phyloP scores from a whole-genome alignment of 2,888 invertebrate genomes.

The Cephus spinipes region DNA sequence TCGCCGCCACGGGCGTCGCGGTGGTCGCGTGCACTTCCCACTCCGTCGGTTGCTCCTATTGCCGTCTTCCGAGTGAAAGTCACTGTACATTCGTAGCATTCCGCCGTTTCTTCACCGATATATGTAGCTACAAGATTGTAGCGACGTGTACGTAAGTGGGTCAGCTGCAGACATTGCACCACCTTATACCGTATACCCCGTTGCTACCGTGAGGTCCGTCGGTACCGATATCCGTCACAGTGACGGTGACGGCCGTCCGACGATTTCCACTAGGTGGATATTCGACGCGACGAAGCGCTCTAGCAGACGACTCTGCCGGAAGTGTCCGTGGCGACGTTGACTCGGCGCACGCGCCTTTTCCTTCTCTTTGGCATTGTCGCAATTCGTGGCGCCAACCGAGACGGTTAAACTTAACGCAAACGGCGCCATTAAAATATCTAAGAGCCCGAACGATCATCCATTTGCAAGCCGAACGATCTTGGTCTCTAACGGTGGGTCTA shows the following conservation, averaged over 20 bases:
- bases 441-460: neutral
- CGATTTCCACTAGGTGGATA: neutral
- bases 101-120: slow-evolving; percentile 56
- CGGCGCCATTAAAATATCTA: slow-evolving; percentile 53
- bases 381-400: slow-evolving; percentile 40
- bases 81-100: slow-evolving; percentile 54
- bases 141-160: slow-evolving; percentile 41
- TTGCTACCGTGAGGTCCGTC: neutral
- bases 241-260: neutral
- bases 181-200: slow-evolving; percentile 30
- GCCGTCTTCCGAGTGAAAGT: slow-evolving; percentile 51
- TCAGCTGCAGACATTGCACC: slow-evolving; percentile 54
- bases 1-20: slow-evolving; percentile 33
- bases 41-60: neutral
- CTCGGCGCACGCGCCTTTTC: slow-evolving; percentile 1
- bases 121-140: slow-evolving; percentile 32
- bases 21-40: neutral
- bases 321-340: neutral
- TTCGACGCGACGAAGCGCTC: neutral
- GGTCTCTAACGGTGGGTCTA: neutral
- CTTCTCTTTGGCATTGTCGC: neutral
- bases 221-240: neutral
- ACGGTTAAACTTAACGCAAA: slow-evolving; percentile 54
- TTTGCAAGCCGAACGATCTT: neutral
- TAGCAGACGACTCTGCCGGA: neutral